A percentile compares a stretch with the other conserved stretches of the same genome.
Conservation (phyloP, 1,140 invertebrate genomes). For the Apis cerana region DNA sequence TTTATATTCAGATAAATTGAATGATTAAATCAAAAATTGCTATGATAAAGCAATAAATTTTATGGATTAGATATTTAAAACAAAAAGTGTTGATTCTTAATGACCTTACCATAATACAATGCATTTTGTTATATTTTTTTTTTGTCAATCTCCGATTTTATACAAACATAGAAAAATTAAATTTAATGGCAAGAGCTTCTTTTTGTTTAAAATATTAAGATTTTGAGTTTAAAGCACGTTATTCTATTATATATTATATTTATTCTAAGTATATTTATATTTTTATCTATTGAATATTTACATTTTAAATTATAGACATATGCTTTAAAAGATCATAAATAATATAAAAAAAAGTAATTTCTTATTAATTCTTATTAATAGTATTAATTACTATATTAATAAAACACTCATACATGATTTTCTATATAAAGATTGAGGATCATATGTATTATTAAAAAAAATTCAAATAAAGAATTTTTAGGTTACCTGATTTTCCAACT, state of each 20-base stretch:
- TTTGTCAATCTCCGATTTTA: background rate
- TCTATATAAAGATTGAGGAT: too few relatives aligned
- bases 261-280: background rate
- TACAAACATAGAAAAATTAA: background rate
- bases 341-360: background rate
- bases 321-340: background rate
- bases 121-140: background rate
- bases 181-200: too few relatives aligned
- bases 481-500: constrained; percentile 84
- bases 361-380: background rate
- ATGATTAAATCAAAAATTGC: constrained; percentile 1
- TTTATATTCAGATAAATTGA: background rate
- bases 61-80: background rate
- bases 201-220: background rate
- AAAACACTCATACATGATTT: background rate
- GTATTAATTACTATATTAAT: background rate
- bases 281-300: background rate
- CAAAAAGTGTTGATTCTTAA: background rate
- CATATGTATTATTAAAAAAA: too few relatives aligned
- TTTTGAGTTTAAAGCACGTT: background rate
- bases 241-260: too few relatives aligned
- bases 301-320: background rate
- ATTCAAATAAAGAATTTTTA: background rate
- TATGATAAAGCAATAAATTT: background rate
- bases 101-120: background rate